These are phyloP conservation scores for Chelonia mydas DNA, from an alignment of 2,797 vertebrate species.

Conservation along the genomic window DNA sequence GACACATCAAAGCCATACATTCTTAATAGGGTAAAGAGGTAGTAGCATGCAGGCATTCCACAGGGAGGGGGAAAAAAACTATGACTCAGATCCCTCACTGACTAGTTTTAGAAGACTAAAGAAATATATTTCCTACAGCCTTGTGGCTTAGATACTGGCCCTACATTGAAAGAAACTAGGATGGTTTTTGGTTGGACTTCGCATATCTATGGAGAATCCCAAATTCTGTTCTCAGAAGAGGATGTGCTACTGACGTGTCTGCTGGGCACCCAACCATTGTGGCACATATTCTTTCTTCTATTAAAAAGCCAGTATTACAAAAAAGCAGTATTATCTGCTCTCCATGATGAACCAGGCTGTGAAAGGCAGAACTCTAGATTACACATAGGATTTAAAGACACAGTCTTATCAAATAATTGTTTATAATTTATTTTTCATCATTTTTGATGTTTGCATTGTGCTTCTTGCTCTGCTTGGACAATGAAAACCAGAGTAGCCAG, in stretches of 20 bases:
- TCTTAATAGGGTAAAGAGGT: slow-evolving; percentile 59
- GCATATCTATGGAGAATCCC: neutral
- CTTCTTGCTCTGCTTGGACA: slow-evolving; percentile 5
- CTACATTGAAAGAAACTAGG: neutral
- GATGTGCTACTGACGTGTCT: rapidly evolving
- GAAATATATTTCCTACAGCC: neutral
- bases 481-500: neutral
- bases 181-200: neutral
- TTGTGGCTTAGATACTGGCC: neutral
- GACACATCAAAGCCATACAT: slow-evolving; percentile 34
- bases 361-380: neutral
- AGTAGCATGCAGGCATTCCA: slow-evolving; percentile 60
- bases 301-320: neutral
- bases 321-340: neutral
- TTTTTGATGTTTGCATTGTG: slow-evolving; percentile 13
- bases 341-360: neutral
- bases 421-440: neutral
- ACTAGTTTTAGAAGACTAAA: slow-evolving; percentile 43
- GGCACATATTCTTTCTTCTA: rapidly evolving
- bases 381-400: rapidly evolving
- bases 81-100: slow-evolving; percentile 49
- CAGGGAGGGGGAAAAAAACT: slow-evolving; percentile 14
- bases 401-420: neutral
- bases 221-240: neutral
- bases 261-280: neutral